Conservation (phyloP, 2,888 invertebrate species). For the Shargacucullia verbasci region DNA sequence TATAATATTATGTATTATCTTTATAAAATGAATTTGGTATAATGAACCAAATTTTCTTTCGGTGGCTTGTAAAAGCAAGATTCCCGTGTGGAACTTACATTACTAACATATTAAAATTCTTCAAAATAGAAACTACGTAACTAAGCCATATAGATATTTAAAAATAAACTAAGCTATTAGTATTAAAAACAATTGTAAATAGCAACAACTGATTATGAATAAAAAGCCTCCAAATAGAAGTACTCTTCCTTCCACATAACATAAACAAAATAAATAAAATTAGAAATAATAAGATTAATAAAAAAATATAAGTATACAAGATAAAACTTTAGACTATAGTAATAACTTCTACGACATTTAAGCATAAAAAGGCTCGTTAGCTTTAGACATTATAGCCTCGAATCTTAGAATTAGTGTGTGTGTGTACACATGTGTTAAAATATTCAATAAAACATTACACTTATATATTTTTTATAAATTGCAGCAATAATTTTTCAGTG, state of each 20-base stretch:
- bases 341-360: constrained; percentile 53
- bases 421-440: constrained; percentile 56
- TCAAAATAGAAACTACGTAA: constrained; percentile 61
- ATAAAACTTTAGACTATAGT: constrained; percentile 68
- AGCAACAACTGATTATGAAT: constrained; percentile 82
- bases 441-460: constrained; percentile 63
- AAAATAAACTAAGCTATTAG: constrained; percentile 76
- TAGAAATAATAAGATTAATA: constrained; percentile 61
- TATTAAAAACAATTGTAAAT: constrained; percentile 85
- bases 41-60: constrained; percentile 54
- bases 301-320: constrained; percentile 60
- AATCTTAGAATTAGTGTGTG: constrained; percentile 63
- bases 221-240: constrained; percentile 82
- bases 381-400: constrained; percentile 71
- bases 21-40: constrained; percentile 55
- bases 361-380: constrained; percentile 63
- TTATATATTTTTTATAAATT: constrained; percentile 70
- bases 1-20: constrained; percentile 44
- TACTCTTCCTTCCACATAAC: constrained; percentile 72
- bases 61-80: constrained; percentile 54
- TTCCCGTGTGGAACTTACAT: constrained; percentile 44
- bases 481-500: constrained; percentile 77
- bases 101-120: constrained; percentile 40
- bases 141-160: constrained; percentile 64
- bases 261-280: constrained; percentile 76